Evolutionary conservation across 2,888 invertebrate species (phyloP), one percentile per base, ranked within the genome.

Genomic region (Noctua janthe): DNA sequence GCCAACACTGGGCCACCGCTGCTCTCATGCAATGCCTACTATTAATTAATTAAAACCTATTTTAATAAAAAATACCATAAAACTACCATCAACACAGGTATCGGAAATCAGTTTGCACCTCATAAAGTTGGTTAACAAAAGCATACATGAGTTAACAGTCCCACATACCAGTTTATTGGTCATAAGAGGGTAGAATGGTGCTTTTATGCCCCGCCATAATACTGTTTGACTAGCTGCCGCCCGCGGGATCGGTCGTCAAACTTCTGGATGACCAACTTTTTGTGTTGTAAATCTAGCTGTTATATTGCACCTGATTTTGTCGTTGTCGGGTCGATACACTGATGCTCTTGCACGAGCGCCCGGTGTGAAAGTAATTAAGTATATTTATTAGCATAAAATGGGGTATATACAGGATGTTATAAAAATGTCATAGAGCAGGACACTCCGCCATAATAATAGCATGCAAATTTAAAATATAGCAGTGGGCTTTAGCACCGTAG

Each of bases 71-170:
- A 62, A 64, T 1, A 64, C 1, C 8, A 35, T 17, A 64, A 66
- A 35, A 1, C 17, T 35, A 47, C 29, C 20, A 54, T 56, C 15
- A 62, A 15, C 23, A n/a, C 54, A 62, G 43, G 39, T 82, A 75
- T 78, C 2, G 69, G 64, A 78, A 82, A 85, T 82, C 85, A 82
- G 78, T 84, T 78, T 66, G 51, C 82, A 74, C 67, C 6, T 70
- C 78, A n/a, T 85, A 82, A 85, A 82, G 10, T 78, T 64, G 71
- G 67, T 72, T 82, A 74, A 72, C 82, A 85, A 78, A 78, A 54
- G 64, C 71, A 64, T 82, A 85, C 78, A 85, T 72, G 74, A 69
- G 51, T 74, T 82, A 74, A 82, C 74, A 69, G 67, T 66, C 29
- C 71, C 51, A 29, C 29, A 39, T n/a, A n/a, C 49, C 70, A 54